Conservation (phyloP, 2,888 invertebrate genomes). For the Protophormia terraenovae region DNA sequence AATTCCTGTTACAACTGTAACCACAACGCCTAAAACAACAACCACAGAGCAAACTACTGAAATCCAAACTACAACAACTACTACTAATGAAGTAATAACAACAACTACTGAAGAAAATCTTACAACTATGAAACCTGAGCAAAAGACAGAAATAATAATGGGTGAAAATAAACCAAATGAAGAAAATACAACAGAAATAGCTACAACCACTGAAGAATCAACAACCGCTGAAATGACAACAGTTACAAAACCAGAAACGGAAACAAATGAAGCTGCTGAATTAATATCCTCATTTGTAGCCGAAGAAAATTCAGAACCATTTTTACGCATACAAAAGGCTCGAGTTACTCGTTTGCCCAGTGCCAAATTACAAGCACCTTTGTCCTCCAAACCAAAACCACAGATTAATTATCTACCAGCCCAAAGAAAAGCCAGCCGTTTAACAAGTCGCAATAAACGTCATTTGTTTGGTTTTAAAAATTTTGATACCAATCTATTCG, state of each 20-base stretch:
- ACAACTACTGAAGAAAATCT: conserved; percentile 39
- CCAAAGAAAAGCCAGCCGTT: conserved; percentile 48
- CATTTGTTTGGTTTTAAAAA: conserved; percentile 75
- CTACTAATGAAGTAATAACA: conserved; percentile 54
- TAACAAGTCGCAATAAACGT: conserved; percentile 71
- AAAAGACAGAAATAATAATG: conserved; percentile 28
- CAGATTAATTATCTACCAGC: conserved; percentile 67
- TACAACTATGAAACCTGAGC: conserved; percentile 11
- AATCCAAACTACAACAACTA: not conserved
- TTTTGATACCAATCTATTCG: conserved; percentile 75
- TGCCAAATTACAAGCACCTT: conserved; percentile 76
- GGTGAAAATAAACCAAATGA: not conserved
- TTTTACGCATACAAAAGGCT: conserved; percentile 76
- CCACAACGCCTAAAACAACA: conserved; percentile 18
- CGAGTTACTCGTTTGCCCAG: conserved; percentile 74
- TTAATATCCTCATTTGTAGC: conserved; percentile 75
- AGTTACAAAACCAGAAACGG: conserved; percentile 65
- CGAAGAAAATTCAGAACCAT: conserved; percentile 73
- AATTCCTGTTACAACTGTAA: not conserved
- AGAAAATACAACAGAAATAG: conserved; percentile 7
- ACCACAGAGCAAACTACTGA: conserved; percentile 58
- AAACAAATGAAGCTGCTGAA: conserved; percentile 74
- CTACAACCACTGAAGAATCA: conserved; percentile 23
- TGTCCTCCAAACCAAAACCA: conserved; percentile 51
- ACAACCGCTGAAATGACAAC: conserved; percentile 59